Percentiles rank a stretch among this genome's conserved stretches.
Evolutionary conservation across 2,113 vertebrate genomes (phyloP).

Genomic region (Toxotes chatareus): DNA sequence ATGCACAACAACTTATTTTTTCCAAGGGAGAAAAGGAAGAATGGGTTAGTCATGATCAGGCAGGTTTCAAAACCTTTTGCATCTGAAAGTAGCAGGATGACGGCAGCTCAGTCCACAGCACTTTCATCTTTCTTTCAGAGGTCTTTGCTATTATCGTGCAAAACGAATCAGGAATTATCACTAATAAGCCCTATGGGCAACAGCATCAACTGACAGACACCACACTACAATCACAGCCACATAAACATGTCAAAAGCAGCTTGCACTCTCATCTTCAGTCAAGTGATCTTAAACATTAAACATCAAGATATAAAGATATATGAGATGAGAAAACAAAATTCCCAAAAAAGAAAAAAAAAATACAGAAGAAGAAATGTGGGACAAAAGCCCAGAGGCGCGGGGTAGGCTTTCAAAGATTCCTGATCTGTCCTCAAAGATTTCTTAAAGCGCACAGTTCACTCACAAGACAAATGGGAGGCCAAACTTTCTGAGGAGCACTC

Average conservation of each 20-base stretch:
- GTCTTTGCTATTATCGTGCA: background rate
- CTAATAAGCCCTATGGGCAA: background rate
- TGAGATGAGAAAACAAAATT: constrained; percentile 6
- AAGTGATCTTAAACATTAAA: constrained; percentile 3
- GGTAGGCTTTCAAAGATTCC: constrained; percentile 36
- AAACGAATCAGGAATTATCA: constrained; percentile 10
- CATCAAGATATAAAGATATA: too few relatives aligned
- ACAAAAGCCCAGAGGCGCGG: constrained; percentile 32
- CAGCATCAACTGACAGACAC: background rate
- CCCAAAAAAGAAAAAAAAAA: background rate
- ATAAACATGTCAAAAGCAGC: constrained; percentile 3
- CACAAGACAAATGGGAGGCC: constrained; percentile 31
- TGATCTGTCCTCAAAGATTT: constrained; percentile 34
- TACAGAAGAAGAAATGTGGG: background rate
- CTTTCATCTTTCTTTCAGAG: constrained; percentile 16
- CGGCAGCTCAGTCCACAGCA: constrained; percentile 3
- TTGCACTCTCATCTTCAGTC: background rate
- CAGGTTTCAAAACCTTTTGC: constrained; percentile 15
- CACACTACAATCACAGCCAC: background rate
- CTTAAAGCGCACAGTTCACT: constrained; percentile 14
- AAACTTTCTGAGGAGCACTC: constrained; percentile 16
- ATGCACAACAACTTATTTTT: background rate
- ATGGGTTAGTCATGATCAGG: background rate
- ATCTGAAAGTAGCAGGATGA: background rate
- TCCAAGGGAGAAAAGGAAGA: background rate